Evolutionary conservation across 2,888 invertebrate genomes (phyloP).

Genomic region (Heliconius ethilla): DNA sequence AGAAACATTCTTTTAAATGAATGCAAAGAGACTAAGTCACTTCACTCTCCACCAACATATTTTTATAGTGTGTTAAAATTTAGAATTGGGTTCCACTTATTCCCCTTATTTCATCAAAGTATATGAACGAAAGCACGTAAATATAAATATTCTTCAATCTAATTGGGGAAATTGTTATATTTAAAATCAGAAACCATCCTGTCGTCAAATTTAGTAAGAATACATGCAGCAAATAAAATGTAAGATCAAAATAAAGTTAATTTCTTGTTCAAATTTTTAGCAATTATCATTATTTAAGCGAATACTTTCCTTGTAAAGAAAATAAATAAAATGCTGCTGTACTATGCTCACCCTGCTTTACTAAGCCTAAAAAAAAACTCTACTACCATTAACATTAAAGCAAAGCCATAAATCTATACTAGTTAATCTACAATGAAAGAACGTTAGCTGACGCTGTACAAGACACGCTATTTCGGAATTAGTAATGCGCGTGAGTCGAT

Average conservation of each 20-base stretch:
- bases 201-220: background rate
- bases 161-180: background rate
- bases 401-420: background rate
- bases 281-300: too few species aligned
- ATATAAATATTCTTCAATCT: background rate
- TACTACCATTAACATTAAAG: background rate
- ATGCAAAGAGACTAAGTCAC: too few species aligned
- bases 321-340: too few species aligned
- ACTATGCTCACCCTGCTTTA: too few species aligned
- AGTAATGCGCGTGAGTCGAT: slow-evolving; percentile 41
- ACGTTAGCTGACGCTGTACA: slow-evolving; percentile 30
- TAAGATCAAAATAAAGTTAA: too few species aligned
- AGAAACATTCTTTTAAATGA: too few species aligned
- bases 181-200: background rate
- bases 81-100: too few species aligned
- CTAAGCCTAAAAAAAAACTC: background rate
- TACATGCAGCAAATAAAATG: background rate
- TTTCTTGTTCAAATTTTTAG: too few species aligned
- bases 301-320: too few species aligned
- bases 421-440: background rate
- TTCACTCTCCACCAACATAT: too few species aligned
- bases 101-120: background rate
- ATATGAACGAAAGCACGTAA: background rate
- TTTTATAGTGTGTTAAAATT: too few species aligned
- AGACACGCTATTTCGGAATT: slow-evolving; percentile 36